These are phyloP conservation scores for Philonicus albiceps DNA, from an alignment of 2,888 invertebrate genomes.

Conservation along the genomic window DNA sequence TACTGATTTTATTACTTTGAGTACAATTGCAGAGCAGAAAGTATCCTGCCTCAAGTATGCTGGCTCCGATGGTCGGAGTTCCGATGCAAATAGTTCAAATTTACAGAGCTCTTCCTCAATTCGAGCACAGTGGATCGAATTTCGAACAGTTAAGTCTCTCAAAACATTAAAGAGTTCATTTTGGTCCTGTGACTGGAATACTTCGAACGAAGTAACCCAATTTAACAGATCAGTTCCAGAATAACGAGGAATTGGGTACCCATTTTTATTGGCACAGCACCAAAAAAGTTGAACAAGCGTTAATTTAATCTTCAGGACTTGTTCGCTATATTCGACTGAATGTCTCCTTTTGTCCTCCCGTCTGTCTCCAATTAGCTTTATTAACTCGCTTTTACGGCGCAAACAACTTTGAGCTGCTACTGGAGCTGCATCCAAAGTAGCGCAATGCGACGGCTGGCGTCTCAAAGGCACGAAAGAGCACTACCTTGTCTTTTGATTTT, in stretches of 20 bases:
- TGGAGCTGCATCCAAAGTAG: not conserved
- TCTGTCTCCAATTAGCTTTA: constrained; percentile 18
- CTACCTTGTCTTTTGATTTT: constrained; percentile 13
- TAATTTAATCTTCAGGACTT: not conserved
- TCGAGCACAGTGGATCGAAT: not conserved
- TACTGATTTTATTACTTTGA: not conserved
- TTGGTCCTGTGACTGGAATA: not conserved
- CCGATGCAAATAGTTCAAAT: not conserved
- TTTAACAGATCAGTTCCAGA: not conserved
- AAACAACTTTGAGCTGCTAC: not conserved
- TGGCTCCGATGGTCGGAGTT: not conserved
- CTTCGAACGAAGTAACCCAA: not conserved
- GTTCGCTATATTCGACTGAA: not conserved
- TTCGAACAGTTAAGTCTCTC: not conserved
- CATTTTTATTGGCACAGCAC: constrained; percentile 16
- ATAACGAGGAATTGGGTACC: not conserved
- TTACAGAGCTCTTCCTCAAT: not conserved
- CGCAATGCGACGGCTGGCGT: not conserved
- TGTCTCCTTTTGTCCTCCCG: not conserved
- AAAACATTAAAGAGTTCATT: not conserved
- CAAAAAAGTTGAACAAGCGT: not conserved
- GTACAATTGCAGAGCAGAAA: not conserved
- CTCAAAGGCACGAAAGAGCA: not conserved
- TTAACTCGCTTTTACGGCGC: not conserved
- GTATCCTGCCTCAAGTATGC: not conserved